A percentile compares a stretch with the other conserved stretches of the same genome.
Conservation (phyloP, 2,888 invertebrate species). For the Hetaerina titia region DNA sequence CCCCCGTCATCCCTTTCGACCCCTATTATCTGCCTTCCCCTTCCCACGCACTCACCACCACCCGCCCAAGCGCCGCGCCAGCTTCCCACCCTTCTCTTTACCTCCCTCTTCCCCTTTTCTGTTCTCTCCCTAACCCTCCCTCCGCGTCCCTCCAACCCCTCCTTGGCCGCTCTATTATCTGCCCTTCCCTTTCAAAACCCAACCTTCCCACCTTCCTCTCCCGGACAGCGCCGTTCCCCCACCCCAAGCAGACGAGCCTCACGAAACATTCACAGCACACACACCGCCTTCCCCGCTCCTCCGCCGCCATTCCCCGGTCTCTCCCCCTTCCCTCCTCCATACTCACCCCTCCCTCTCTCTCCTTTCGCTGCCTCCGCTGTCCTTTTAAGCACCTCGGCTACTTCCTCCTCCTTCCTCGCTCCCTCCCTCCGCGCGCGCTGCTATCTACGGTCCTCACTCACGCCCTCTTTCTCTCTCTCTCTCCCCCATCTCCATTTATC, state of each 20-base stretch:
- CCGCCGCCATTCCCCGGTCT: conserved; percentile 15
- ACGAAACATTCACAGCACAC: conserved; percentile 69
- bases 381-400: conserved; percentile 74
- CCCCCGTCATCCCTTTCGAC: conserved; percentile 33
- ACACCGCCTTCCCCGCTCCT: conserved; percentile 67
- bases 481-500: conserved; percentile 69
- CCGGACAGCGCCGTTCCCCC: background rate
- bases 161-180: conserved; percentile 22
- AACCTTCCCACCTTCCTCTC: background rate
- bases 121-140: background rate
- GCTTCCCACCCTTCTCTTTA: background rate
- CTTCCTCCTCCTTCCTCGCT: conserved; percentile 73
- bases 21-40: conserved; percentile 43
- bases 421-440: conserved; percentile 18
- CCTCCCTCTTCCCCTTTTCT: background rate
- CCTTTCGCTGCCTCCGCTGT: conserved; percentile 73
- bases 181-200: conserved; percentile 2
- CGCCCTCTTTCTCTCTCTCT: conserved; percentile 68
- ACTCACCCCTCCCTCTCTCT: conserved; percentile 69
- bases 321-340: conserved; percentile 65
- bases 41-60: conserved; percentile 3
- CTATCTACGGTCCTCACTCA: conserved; percentile 68
- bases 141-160: background rate
- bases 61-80: conserved; percentile 39
- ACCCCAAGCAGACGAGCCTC: background rate